Conservation (phyloP, 2,113 vertebrate species). For the Cochlearius cochlearius region DNA sequence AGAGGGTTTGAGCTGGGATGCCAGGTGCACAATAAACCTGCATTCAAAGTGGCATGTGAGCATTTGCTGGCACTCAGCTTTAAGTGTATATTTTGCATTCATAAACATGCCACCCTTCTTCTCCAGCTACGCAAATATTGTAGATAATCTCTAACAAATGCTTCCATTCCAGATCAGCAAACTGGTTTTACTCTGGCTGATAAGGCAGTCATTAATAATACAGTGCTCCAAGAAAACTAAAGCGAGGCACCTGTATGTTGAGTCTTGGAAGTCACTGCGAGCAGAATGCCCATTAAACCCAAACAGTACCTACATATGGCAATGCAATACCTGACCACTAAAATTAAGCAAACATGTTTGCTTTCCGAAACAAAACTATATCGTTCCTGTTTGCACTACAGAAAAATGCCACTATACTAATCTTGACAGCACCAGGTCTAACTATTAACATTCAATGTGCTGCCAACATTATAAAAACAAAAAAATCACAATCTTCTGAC, state of each 20-base stretch:
- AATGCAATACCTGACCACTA: not conserved
- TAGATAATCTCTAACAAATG: constrained; percentile 31
- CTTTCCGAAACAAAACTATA: not conserved
- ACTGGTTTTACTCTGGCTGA: not conserved
- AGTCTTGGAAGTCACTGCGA: not conserved
- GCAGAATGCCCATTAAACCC: not conserved
- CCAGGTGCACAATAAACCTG: constrained; percentile 55
- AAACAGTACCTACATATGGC: not conserved
- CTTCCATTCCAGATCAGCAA: constrained; percentile 15
- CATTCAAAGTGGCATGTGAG: constrained; percentile 14
- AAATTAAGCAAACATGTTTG: constrained; percentile 36
- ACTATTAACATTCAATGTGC: constrained; percentile 55
- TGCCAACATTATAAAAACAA: constrained; percentile 48
- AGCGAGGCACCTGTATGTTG: rapidly evolving
- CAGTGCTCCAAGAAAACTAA: not conserved
- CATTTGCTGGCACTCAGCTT: constrained; percentile 21
- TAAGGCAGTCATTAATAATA: constrained; percentile 7
- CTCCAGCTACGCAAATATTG: constrained; percentile 34
- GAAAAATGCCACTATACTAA: constrained; percentile 21
- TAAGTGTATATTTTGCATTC: constrained; percentile 42
- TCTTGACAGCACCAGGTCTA: constrained; percentile 6
- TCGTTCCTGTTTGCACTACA: not conserved
- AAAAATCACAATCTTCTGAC: constrained; percentile 53
- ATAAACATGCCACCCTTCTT: constrained; percentile 41
- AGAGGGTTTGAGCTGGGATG: not conserved